Conservation (phyloP, 2,797 vertebrate species). For the Pelobates cultripes region DNA sequence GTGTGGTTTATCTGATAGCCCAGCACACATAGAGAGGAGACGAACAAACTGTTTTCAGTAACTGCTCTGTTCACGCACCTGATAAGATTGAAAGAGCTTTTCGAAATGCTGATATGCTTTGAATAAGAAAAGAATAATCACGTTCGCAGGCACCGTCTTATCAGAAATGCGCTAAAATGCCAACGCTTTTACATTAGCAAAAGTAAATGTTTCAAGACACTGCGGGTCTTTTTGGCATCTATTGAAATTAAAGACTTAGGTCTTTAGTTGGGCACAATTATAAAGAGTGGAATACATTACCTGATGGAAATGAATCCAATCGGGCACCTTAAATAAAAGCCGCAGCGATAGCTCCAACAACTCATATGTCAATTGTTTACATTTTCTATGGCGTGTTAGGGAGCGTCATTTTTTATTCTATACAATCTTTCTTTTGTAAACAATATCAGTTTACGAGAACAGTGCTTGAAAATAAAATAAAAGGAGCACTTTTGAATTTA, state of each 20-base stretch:
- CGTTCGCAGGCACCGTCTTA: conserved; percentile 78
- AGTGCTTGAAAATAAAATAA: too few relatives aligned
- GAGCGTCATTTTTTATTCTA: too few relatives aligned
- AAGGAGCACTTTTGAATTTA: too few relatives aligned
- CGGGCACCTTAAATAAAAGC: too few relatives aligned
- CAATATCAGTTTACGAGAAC: too few relatives aligned
- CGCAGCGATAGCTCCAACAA: too few relatives aligned
- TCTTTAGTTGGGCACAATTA: too few relatives aligned
- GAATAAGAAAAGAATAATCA: conserved; percentile 83
- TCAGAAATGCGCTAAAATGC: conserved; percentile 61
- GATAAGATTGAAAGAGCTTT: conserved; percentile 82
- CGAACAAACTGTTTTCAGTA: conserved; percentile 78
- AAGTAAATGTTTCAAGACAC: conserved; percentile 80
- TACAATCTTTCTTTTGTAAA: too few relatives aligned
- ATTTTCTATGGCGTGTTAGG: too few relatives aligned
- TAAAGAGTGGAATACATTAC: too few relatives aligned
- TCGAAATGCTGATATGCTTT: conserved; percentile 77
- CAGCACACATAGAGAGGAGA: conserved; percentile 72
- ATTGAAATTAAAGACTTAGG: conserved; percentile 62
- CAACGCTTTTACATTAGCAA: conserved; percentile 74
- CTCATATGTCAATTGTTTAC: too few relatives aligned
- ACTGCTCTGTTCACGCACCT: conserved; percentile 76
- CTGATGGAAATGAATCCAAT: too few relatives aligned
- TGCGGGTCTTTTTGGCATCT: conserved; percentile 60
- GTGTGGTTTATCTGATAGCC: conserved; percentile 76